phyloP scores from a whole-genome alignment of 2,888 invertebrate species.

The Cephus pulcher region DNA sequence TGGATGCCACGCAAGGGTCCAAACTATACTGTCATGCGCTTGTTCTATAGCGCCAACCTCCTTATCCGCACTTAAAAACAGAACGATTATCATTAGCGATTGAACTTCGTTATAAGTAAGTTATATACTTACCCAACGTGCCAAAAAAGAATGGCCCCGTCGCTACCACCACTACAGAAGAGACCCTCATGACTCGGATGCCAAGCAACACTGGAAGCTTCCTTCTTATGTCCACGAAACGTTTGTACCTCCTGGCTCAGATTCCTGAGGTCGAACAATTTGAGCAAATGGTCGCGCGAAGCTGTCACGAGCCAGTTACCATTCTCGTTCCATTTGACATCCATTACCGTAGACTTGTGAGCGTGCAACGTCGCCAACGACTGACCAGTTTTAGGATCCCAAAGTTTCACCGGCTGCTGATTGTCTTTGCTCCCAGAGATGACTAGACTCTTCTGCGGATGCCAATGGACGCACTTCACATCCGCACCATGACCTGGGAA shows the following conservation, averaged over 20 bases:
- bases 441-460: conserved; percentile 96
- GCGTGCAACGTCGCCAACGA: conserved; percentile 97
- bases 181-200: conserved; percentile 98
- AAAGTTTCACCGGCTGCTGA: conserved; percentile 98
- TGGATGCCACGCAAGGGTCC: conserved; percentile 99
- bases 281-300: conserved; percentile 95
- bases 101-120: background rate
- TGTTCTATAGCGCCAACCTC: conserved; percentile 98
- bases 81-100: background rate
- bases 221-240: conserved; percentile 99
- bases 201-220: conserved; percentile 97
- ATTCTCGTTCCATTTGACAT: conserved; percentile 98
- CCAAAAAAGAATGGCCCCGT: conserved; percentile 99
- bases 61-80: conserved; percentile 82
- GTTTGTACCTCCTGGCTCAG: conserved; percentile 95
- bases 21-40: conserved; percentile 99
- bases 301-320: conserved; percentile 99
- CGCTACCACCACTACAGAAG: conserved; percentile 98
- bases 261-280: conserved; percentile 97
- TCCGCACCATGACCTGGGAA: conserved; percentile 92
- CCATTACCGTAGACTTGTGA: conserved; percentile 99
- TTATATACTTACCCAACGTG: conserved; percentile 83
- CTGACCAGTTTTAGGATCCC: conserved; percentile 98
- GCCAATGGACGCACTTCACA: conserved; percentile 99
- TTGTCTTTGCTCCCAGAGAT: conserved; percentile 99